Evolutionary conservation across 1,140 invertebrate genomes (phyloP), one percentile per base, ranked within the genome.

Genomic region (Stenopsyche tienmushanensis): DNA sequence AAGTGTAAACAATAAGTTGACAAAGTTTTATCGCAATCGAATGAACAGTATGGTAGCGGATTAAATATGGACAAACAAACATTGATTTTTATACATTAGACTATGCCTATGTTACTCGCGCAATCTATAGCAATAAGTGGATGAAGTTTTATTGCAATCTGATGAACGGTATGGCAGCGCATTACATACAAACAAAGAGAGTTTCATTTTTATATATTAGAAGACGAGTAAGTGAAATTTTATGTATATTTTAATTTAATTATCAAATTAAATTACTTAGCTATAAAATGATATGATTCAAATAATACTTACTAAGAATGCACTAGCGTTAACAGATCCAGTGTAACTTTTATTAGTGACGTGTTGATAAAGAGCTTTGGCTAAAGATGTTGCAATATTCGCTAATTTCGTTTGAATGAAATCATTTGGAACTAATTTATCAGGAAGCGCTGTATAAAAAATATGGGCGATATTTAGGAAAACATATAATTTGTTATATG

Each of bases 331-430:
- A 2, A 78, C 64, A 18, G 70, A 68, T 2, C 75, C 78, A 1
- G 18, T 70, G 65, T 83, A 85, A 1, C 71, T 47, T n/a, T 73
- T 71, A 1, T 78, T 78, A 1, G 80, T 79, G 3, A 88, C 72
- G 41, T 77, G 78, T 65, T 83, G 73, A 72, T 83, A 85, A 1
- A 88, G 66, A 0, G 83, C 78, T 49, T 78, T 73, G 0, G 85
- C 84, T 7, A 90, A 55, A 15, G 81, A 78, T 1, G 80, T 82
- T 0, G 86, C 82, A 5, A 88, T 70, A 45, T 82, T 79, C 2
- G 83, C 80, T 9, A 88, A 75, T 70, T 83, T 82, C 49, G 81
- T 78, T 75, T 89, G 87, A 15, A 86, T 70, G 8, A 83, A 84
- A 18, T 75, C 73, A 0, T 71, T 65, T 0, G 74, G 73, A 69